Percentiles rank a stretch among this genome's conserved stretches.
Evolutionary conservation across 1,140 invertebrate genomes (phyloP).

Genomic region (Sinonovacula constricta): DNA sequence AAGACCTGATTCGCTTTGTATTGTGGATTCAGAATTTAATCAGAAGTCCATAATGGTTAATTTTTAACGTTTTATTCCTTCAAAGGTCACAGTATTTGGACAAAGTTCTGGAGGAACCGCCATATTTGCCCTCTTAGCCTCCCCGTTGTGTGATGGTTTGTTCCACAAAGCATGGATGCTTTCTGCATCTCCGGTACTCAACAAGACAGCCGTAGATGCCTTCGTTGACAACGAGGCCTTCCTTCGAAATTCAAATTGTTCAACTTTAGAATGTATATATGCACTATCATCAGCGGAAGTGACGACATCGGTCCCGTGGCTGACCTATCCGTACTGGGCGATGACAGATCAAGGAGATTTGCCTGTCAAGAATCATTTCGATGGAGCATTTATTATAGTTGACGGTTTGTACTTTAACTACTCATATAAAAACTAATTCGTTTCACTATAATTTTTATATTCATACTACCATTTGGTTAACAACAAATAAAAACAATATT

Average conservation of each 20-base stretch:
- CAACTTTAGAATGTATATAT: constrained; percentile 57
- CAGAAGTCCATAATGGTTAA: no score
- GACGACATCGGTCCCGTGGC: constrained; percentile 56
- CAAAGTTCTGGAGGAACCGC: constrained; percentile 69
- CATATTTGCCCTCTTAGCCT: constrained; percentile 63
- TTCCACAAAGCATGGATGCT: constrained; percentile 69
- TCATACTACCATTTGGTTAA: not conserved
- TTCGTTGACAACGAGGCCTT: constrained; percentile 58
- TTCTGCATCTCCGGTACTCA: constrained; percentile 60
- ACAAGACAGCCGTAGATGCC: constrained; percentile 59
- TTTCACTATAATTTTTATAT: not conserved
- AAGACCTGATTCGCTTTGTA: no score
- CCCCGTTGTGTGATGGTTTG: constrained; percentile 55
- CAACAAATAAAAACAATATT: not conserved
- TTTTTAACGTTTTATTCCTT: not conserved
- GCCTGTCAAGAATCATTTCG: constrained; percentile 44
- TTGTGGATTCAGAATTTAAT: no score
- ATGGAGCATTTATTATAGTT: constrained; percentile 61
- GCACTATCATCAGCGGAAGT: constrained; percentile 55
- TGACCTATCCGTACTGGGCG: constrained; percentile 55
- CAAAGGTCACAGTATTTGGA: constrained; percentile 69
- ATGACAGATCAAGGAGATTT: constrained; percentile 56
- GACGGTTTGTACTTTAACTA: constrained; percentile 54
- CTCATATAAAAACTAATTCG: not conserved
- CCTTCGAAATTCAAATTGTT: constrained; percentile 57